Evolutionary conservation across 2,797 vertebrate species (phyloP).

Genomic region (Phaenicophaeus curvirostris): DNA sequence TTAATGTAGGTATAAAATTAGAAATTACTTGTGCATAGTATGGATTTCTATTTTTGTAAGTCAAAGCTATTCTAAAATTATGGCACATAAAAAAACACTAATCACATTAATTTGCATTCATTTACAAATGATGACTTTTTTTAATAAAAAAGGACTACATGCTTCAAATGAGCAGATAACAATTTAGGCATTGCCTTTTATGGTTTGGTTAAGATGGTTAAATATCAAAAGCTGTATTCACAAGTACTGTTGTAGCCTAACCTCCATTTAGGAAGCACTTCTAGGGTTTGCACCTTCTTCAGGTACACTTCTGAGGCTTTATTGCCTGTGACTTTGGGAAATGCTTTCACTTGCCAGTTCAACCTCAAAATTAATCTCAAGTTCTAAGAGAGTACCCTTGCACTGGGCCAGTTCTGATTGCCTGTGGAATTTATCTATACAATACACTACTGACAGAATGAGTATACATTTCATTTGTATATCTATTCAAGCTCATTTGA

Average conservation of each 20-base stretch:
- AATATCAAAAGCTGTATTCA: neutral
- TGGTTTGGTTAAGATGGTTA: neutral
- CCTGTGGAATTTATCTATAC: neutral
- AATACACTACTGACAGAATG: neutral
- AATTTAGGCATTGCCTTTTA: neutral
- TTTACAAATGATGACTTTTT: neutral
- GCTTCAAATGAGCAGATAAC: neutral
- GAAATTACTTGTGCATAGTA: constrained; percentile 18
- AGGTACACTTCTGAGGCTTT: neutral
- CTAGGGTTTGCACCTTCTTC: neutral
- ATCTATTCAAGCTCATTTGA: neutral
- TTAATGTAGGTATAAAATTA: constrained; percentile 10
- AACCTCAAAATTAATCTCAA: neutral
- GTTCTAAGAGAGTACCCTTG: neutral
- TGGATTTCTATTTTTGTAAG: constrained; percentile 9
- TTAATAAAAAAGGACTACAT: neutral
- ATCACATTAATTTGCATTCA: neutral
- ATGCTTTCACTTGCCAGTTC: neutral
- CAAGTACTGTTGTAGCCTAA: neutral
- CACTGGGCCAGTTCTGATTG: neutral
- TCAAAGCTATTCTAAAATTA: constrained; percentile 4
- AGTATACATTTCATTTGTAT: neutral
- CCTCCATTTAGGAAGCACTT: neutral
- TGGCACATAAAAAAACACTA: constrained; percentile 15
- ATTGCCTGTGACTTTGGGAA: neutral